phyloP scores from a whole-genome alignment of 1,140 invertebrate species.

The Drosophila watanabei region DNA sequence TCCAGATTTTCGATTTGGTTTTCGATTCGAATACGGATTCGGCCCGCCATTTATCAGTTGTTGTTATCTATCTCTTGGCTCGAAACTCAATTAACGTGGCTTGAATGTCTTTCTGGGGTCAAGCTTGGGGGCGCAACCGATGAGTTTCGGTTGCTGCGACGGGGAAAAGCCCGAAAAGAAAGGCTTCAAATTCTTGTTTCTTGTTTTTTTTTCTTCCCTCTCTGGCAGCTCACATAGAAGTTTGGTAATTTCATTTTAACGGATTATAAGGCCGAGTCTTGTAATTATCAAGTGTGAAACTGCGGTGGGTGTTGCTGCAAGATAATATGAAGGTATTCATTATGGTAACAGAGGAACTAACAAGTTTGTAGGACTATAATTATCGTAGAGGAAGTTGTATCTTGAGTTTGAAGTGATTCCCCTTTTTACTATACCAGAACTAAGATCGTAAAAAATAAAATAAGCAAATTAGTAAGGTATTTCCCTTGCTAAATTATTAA shows the following conservation, averaged over 20 bases:
- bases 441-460: not conserved
- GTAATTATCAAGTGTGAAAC: conserved; percentile 26
- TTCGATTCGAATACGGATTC: conserved; percentile 52
- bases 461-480: not conserved
- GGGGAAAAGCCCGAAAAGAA: conserved; percentile 6
- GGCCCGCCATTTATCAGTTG: conserved; percentile 77
- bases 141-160: conserved; percentile 9
- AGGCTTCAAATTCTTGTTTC: conserved; percentile 10
- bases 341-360: conserved; percentile 1
- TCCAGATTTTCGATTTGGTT: conserved; percentile 54
- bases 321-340: conserved; percentile 4
- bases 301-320: conserved; percentile 3
- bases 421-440: too few species aligned
- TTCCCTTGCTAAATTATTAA: not conserved
- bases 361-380: not conserved
- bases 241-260: conserved; percentile 28
- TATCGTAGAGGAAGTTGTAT: not conserved
- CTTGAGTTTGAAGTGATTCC: not conserved
- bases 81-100: conserved; percentile 70
- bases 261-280: conserved; percentile 2
- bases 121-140: conserved; percentile 43
- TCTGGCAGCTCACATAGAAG: not conserved
- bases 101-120: conserved; percentile 59
- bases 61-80: conserved; percentile 71
- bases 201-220: not conserved